These are phyloP conservation scores for Cenopis cana DNA, from an alignment of 2,888 invertebrate genomes.

Conservation along the genomic window DNA sequence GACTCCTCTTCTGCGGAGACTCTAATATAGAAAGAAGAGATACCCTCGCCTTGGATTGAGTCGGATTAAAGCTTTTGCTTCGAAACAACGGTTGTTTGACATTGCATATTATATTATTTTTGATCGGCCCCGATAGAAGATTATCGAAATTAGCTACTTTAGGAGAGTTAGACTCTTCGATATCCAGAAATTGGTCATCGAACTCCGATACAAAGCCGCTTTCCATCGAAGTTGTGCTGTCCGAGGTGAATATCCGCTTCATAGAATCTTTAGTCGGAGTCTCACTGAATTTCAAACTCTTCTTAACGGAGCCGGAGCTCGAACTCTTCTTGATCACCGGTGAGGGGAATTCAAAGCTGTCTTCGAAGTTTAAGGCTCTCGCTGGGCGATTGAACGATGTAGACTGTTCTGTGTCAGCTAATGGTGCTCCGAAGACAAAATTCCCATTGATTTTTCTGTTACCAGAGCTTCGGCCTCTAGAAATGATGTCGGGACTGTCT, in stretches of 20 bases:
- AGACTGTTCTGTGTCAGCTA: constrained; percentile 71
- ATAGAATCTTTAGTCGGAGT: constrained; percentile 65
- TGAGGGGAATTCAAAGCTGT: constrained; percentile 77
- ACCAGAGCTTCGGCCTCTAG: constrained; percentile 63
- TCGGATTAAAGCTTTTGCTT: constrained; percentile 71
- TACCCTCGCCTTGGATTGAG: constrained; percentile 58
- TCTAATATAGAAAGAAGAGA: constrained; percentile 67
- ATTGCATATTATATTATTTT: constrained; percentile 58
- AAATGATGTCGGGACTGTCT: constrained; percentile 79
- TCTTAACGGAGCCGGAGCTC: constrained; percentile 65
- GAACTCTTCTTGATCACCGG: constrained; percentile 62
- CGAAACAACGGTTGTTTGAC: constrained; percentile 60
- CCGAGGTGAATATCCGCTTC: constrained; percentile 65
- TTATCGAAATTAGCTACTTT: constrained; percentile 74
- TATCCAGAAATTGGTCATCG: constrained; percentile 74
- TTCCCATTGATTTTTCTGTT: constrained; percentile 69
- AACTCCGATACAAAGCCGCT: constrained; percentile 79
- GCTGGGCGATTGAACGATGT: constrained; percentile 77
- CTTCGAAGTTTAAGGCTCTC: constrained; percentile 76
- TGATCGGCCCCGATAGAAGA: constrained; percentile 71
- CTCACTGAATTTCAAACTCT: constrained; percentile 72
- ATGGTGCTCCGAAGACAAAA: constrained; percentile 77
- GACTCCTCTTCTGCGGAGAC: constrained; percentile 61
- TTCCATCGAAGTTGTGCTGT: constrained; percentile 76
- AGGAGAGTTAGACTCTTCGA: constrained; percentile 75